These are phyloP conservation scores for Harpagoxenus sublaevis DNA, from an alignment of 2,888 invertebrate species.

Conservation along the genomic window DNA sequence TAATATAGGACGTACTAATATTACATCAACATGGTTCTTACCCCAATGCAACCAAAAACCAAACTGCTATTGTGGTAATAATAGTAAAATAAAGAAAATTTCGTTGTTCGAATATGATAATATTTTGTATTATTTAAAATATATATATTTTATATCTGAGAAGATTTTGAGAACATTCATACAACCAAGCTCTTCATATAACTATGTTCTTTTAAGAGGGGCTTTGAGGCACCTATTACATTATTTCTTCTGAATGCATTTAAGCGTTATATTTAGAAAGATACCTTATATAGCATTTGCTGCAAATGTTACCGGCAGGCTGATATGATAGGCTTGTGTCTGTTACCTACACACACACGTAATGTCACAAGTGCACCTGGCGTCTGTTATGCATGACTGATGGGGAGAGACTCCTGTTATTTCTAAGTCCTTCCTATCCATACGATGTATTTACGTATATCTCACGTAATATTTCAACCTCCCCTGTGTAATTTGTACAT, in stretches of 20 bases:
- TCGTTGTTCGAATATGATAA: background rate
- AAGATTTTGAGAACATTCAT: background rate
- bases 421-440: slow-evolving; percentile 24
- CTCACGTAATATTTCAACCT: background rate
- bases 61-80: background rate
- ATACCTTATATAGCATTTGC: slow-evolving; percentile 23
- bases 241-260: slow-evolving; percentile 5
- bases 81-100: background rate
- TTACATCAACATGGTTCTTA: slow-evolving; percentile 6
- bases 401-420: slow-evolving; percentile 59
- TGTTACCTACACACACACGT: slow-evolving; percentile 24
- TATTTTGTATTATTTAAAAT: background rate
- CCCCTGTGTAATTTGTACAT: background rate
- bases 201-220: background rate
- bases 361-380: slow-evolving; percentile 79
- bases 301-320: slow-evolving; percentile 27
- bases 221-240: background rate
- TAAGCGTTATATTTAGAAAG: slow-evolving; percentile 30
- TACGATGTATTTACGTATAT: background rate
- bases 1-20: slow-evolving; percentile 10
- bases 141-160: background rate
- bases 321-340: slow-evolving; percentile 18
- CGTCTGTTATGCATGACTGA: slow-evolving; percentile 83
- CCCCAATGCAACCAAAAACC: background rate
- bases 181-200: background rate